These are phyloP conservation scores for Tympanoctomys barrerae DNA, from an alignment of 2,797 vertebrate genomes.

Conservation along the genomic window DNA sequence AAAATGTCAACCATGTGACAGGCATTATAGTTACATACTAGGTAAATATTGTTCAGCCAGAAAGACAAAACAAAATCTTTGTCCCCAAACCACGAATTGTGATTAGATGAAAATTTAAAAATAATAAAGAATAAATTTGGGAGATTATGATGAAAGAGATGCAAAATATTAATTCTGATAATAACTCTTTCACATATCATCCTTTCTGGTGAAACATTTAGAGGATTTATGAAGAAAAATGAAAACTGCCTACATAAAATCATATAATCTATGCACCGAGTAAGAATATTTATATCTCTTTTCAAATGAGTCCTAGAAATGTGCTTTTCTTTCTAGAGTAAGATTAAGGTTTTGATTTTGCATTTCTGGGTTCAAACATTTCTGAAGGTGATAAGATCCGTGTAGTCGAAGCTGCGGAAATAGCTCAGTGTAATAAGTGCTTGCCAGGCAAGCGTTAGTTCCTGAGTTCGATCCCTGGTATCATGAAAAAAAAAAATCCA, in stretches of 20 bases:
- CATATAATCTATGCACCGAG: not conserved
- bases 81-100: not conserved
- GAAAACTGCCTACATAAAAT: not conserved
- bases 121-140: not conserved
- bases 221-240: not conserved
- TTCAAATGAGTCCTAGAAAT: constrained; percentile 6
- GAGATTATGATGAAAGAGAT: not conserved
- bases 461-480: no score
- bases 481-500: not conserved
- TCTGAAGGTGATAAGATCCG: constrained; percentile 52
- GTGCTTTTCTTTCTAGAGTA: not conserved
- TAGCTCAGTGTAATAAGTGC: no score
- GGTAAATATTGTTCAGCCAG: not conserved
- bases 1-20: not conserved
- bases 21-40: not conserved
- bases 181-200: not conserved
- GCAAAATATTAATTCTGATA: not conserved
- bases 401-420: not conserved
- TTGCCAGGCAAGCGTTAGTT: no score
- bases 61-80: not conserved
- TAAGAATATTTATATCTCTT: not conserved
- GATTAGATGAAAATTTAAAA: not conserved
- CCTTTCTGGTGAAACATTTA: not conserved
- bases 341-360: constrained; percentile 47
- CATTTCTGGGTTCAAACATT: constrained; percentile 51